phyloP scores from a whole-genome alignment of 2,797 vertebrate genomes.

The Enteromius argenteus region DNA sequence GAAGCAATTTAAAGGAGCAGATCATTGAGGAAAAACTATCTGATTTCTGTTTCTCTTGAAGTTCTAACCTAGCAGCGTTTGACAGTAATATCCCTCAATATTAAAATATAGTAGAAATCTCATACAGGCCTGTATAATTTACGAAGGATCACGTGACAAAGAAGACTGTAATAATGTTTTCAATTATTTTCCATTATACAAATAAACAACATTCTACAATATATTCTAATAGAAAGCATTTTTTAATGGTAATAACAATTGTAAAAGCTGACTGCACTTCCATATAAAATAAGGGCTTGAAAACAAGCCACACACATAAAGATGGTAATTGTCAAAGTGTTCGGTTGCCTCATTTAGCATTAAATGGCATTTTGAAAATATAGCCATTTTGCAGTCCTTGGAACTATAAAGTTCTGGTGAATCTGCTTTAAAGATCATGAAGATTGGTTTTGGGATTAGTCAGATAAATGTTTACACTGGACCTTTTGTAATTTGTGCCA shows the following conservation, averaged over 20 bases:
- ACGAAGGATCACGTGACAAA: neutral
- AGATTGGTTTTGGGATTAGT: neutral
- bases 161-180: neutral
- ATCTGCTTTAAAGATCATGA: neutral
- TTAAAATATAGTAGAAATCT: neutral
- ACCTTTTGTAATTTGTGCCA: slow-evolving; percentile 11
- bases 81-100: neutral
- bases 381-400: neutral
- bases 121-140: neutral
- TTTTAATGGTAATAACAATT: neutral
- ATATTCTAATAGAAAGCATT: neutral
- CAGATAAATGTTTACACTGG: neutral
- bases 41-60: neutral
- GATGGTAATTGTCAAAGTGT: neutral
- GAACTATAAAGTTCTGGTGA: neutral
- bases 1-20: slow-evolving; percentile 19
- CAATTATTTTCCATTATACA: neutral
- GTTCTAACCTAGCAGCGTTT: neutral
- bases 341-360: neutral
- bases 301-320: neutral
- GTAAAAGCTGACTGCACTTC: neutral
- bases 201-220: neutral
- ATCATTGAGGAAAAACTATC: slow-evolving; percentile 12
- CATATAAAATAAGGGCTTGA: neutral
- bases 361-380: neutral